Evolutionary conservation across 1,140 invertebrate species (phyloP).

Genomic region (Glossosoma conforme): DNA sequence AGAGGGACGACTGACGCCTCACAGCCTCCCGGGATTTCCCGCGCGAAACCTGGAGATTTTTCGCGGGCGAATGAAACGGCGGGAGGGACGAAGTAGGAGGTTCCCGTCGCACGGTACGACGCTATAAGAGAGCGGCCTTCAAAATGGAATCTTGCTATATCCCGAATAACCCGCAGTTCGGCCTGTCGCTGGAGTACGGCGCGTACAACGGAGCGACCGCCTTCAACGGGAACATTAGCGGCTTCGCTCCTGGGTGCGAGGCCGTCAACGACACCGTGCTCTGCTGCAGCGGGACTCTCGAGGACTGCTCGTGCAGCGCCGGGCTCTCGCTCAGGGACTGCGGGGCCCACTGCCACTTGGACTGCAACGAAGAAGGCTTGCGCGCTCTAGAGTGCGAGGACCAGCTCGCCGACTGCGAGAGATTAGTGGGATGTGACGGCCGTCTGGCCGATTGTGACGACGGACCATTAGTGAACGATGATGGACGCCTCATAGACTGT

Average conservation of each 20-base stretch:
- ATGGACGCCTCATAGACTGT: conserved; percentile 4
- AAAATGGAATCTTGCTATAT: conserved; percentile 48
- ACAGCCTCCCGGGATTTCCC: conserved; percentile 5
- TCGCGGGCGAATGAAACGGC: conserved; percentile 8
- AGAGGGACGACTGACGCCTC: conserved; percentile 18
- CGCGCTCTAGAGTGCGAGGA: conserved; percentile 2
- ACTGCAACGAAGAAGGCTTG: conserved; percentile 12
- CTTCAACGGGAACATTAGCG: conserved; percentile 29
- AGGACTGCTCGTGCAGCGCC: conserved; percentile 36
- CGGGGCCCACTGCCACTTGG: conserved; percentile 33
- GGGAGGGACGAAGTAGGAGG: neutral
- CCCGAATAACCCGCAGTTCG: conserved; percentile 50
- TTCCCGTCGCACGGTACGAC: conserved; percentile 2
- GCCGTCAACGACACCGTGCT: conserved; percentile 13
- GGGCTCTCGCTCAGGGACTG: conserved; percentile 36
- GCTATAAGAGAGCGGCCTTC: conserved; percentile 24
- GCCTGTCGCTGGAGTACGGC: conserved; percentile 40
- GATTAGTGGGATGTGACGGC: conserved; percentile 14
- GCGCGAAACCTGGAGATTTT: conserved; percentile 3
- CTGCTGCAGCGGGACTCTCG: conserved; percentile 38
- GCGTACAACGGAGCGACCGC: conserved; percentile 36
- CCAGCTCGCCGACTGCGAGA: neutral
- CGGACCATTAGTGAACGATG: conserved; percentile 1
- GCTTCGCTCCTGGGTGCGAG: conserved; percentile 12
- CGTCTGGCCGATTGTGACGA: conserved; percentile 17